Base-by-base conservation (phyloP, 2,888 invertebrate genomes). In the Apomyelois bistriatella region DNA sequence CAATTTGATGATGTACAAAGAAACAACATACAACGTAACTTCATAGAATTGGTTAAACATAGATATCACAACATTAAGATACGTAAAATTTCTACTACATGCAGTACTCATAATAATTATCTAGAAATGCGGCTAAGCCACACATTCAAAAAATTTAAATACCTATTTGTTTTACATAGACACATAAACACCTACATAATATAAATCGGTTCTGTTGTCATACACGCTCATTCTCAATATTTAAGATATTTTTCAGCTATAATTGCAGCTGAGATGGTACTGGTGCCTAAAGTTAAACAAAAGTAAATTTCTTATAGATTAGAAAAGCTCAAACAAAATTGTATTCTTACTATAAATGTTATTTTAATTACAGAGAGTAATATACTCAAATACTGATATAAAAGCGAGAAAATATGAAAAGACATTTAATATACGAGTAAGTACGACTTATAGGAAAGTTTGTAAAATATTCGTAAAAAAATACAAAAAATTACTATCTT, bases 21-120 rank as follows among this genome's bases (percentile, higher is more conserved):
- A 58, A 70, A 63, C 48, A 62, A 58, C 53, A 49, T 52, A 51
- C 30, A 58, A 58, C 53, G 56, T 42, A 62, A 57, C 59, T 61
- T 56, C 60, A 62, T 63, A 61, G 37, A 30, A 41, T 30, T 40
- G 30, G 30, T 61, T 57, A 53, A 58, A 58, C 56, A 65, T 64
- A 71, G 64, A 70, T 77, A 78, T 76, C 76, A 78, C 75, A 77
- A 78, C 70, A 74, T 70, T 72, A 65, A 69, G 57, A 64, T 59
- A 66, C 63, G 60, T 54, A 61, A 62, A 64, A 61, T 58, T 61
- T 58, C 61, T 64, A 66, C 59, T 59, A 62, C 61, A 59, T 60
- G 62, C 62, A 60, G 55, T 58, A 50, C 46, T 58, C 54, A 53
- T 37, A 49, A 59, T 15, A 54, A 53, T 47, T 58, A 57, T 56